phyloP scores from a whole-genome alignment of 2,113 vertebrate species.

The Datnioides undecimradiatus region DNA sequence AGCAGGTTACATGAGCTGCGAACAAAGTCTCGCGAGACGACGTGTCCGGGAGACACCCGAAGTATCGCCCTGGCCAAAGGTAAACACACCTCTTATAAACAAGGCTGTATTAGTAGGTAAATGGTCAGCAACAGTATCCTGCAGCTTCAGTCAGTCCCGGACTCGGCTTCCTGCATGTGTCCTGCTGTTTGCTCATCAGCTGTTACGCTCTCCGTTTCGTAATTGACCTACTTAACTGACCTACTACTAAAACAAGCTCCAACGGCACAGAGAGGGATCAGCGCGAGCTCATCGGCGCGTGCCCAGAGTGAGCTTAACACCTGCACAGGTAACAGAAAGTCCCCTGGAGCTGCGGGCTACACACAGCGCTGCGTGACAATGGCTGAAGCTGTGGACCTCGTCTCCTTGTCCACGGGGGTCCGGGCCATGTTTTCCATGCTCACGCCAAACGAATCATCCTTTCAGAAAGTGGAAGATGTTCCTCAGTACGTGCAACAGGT shows the following conservation, averaged over 20 bases:
- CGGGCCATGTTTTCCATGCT: slow-evolving; percentile 87
- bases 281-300: no score
- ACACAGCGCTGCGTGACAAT: not conserved
- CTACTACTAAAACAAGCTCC: not conserved
- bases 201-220: not conserved
- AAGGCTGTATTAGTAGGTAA: not conserved
- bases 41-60: not conserved
- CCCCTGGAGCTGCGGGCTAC: not conserved
- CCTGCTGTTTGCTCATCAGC: not conserved
- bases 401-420: slow-evolving; percentile 74
- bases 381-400: slow-evolving; percentile 40
- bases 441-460: slow-evolving; percentile 88
- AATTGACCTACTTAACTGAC: slow-evolving; percentile 46
- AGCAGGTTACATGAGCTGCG: not conserved
- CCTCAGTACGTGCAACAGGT: slow-evolving; percentile 92
- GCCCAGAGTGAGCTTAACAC: not conserved
- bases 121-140: not conserved
- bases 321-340: slow-evolving; percentile 52
- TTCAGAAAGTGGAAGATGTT: slow-evolving; percentile 86
- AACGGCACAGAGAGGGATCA: no score
- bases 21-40: slow-evolving; percentile 56
- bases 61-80: not conserved
- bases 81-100: not conserved
- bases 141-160: not conserved
- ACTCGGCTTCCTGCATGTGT: not conserved